Percentiles rank a stretch among this genome's conserved stretches.
phyloP scores from a whole-genome alignment of 2,113 vertebrate genomes.

The Pseudopipra pipra region DNA sequence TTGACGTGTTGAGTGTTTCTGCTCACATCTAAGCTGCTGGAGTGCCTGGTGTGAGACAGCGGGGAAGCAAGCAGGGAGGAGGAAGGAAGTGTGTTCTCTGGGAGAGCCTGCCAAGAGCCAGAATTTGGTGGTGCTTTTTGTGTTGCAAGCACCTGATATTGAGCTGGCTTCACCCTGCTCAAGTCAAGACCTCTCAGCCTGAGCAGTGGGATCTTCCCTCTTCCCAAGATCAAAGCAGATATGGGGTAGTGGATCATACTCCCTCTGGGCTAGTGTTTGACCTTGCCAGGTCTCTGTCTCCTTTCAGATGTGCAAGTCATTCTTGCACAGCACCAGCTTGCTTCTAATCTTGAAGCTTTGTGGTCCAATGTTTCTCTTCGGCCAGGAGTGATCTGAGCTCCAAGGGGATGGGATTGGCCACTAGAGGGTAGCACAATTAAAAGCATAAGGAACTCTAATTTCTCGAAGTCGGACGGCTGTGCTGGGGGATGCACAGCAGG shows the following conservation, averaged over 20 bases:
- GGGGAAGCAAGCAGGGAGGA: background rate
- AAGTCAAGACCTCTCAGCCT: background rate
- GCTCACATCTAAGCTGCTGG: background rate
- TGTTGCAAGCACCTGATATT: background rate
- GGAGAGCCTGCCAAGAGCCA: background rate
- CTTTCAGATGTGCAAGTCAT: background rate
- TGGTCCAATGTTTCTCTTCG: rapidly evolving
- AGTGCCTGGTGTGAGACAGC: background rate
- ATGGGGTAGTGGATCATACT: rapidly evolving
- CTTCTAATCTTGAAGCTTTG: background rate
- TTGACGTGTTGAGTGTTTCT: background rate
- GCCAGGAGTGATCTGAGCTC: background rate
- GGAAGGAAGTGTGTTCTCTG: background rate
- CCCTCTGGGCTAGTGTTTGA: background rate
- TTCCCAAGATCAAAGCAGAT: background rate
- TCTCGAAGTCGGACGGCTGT: background rate
- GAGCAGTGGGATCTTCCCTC: background rate
- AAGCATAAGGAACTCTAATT: background rate
- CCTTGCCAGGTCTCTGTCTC: background rate
- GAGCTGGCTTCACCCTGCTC: background rate
- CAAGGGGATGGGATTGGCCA: background rate
- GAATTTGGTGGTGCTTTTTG: background rate
- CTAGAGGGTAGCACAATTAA: conserved; percentile 72
- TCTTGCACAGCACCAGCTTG: background rate
- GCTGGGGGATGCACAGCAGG: background rate